Percentiles rank a stretch among this genome's conserved stretches.
Evolutionary conservation across 2,113 vertebrate genomes (phyloP).

Genomic region (Nematolebias whitei): DNA sequence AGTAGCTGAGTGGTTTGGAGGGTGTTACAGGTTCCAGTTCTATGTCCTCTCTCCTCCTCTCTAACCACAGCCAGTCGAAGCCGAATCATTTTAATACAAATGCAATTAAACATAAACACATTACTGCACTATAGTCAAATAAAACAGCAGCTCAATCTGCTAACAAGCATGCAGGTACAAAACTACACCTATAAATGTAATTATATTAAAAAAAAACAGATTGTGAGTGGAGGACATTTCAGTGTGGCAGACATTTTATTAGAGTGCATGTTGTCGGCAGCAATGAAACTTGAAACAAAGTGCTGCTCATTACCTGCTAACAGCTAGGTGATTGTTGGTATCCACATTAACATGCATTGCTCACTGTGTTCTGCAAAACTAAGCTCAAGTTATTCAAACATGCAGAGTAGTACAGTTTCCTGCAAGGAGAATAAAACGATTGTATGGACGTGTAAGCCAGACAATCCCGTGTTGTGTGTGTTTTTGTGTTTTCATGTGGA

Average conservation of each 20-base stretch:
- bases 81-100: no score
- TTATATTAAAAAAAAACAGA: neutral
- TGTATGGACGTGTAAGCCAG: neutral
- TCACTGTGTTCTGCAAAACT: neutral
- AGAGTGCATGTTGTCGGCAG: neutral
- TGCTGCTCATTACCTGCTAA: neutral
- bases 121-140: no score
- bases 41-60: no score
- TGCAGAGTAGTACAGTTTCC: neutral
- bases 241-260: neutral
- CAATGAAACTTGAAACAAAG: neutral
- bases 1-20: no score
- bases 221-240: neutral
- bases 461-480: neutral
- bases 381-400: conserved; percentile 6
- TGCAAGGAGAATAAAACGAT: neutral
- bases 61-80: no score
- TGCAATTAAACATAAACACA: no score
- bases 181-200: neutral
- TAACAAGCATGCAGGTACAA: neutral
- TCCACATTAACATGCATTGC: neutral
- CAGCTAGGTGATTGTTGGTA: neutral
- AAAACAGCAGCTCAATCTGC: no score
- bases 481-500: neutral
- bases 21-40: no score